These are phyloP conservation scores for Diplogasteroides magnus DNA, from an alignment of 1,140 invertebrate genomes.

Conservation along the genomic window DNA sequence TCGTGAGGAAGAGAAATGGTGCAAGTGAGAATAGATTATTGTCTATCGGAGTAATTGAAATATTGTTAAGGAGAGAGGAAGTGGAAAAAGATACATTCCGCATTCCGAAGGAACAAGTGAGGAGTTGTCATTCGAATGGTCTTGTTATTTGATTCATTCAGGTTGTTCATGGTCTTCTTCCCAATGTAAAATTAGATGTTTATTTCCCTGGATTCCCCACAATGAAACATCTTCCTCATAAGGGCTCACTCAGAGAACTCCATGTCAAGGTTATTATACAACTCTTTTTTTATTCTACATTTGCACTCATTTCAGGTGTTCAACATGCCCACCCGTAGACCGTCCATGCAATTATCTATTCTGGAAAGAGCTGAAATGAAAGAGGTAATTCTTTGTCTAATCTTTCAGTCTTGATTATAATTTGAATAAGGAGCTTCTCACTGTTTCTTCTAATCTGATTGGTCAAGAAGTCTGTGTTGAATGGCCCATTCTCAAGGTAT, in stretches of 20 bases:
- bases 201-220: slow-evolving; percentile 86
- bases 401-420: slow-evolving; percentile 25
- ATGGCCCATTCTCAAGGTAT: slow-evolving; percentile 83
- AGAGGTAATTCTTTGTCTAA: slow-evolving; percentile 9
- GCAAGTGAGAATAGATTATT: no score
- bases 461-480: slow-evolving; percentile 71
- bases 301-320: slow-evolving; percentile 73
- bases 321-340: slow-evolving; percentile 70
- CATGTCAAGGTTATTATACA: slow-evolving; percentile 23
- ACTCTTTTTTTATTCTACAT: slow-evolving; percentile 67
- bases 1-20: background rate
- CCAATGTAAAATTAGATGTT: slow-evolving; percentile 67
- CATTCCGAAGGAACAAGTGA: slow-evolving; percentile 58
- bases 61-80: background rate
- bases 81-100: slow-evolving; percentile 47
- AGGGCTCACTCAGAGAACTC: slow-evolving; percentile 57
- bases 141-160: background rate
- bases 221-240: slow-evolving; percentile 74
- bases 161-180: slow-evolving; percentile 71
- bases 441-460: slow-evolving; percentile 62
- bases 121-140: no score
- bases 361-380: slow-evolving; percentile 51
- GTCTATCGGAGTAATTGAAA: background rate
- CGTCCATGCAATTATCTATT: slow-evolving; percentile 74
- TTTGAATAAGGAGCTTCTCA: slow-evolving; percentile 42